Evolutionary conservation across 2,888 invertebrate genomes (phyloP).

Genomic region (Pomacea canaliculata): DNA sequence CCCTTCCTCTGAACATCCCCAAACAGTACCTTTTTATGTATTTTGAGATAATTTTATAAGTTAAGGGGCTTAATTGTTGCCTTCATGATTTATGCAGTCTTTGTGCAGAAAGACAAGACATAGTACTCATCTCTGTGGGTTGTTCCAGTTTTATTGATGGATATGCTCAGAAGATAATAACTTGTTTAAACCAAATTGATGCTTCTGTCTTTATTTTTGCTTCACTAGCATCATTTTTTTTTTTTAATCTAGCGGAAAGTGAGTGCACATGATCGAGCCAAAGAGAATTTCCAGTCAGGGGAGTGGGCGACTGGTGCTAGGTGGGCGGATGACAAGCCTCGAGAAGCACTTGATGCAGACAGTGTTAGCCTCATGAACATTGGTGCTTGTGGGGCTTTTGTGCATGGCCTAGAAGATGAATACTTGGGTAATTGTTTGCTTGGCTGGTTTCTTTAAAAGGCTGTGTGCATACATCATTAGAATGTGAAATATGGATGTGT

Average conservation of each 20-base stretch:
- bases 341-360: slow-evolving; percentile 81
- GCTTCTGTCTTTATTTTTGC: too few relatives aligned
- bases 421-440: slow-evolving; percentile 77
- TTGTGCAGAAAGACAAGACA: too few relatives aligned
- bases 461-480: too few relatives aligned
- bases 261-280: slow-evolving; percentile 87
- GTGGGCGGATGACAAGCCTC: slow-evolving; percentile 86
- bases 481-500: not conserved
- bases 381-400: slow-evolving; percentile 97
- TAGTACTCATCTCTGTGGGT: too few relatives aligned
- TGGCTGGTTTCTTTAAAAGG: not conserved
- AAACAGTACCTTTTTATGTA: too few relatives aligned
- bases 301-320: slow-evolving; percentile 94
- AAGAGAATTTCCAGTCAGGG: slow-evolving; percentile 84
- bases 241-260: slow-evolving; percentile 77
- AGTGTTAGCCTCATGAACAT: slow-evolving; percentile 85
- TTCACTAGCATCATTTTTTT: not conserved
- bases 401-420: slow-evolving; percentile 98
- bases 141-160: too few relatives aligned
- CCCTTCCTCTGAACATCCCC: too few relatives aligned
- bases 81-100: too few relatives aligned
- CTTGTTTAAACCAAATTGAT: too few relatives aligned
- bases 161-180: too few relatives aligned
- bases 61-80: too few relatives aligned
- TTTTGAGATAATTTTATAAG: too few relatives aligned